Conservation (phyloP, 1,140 invertebrate species). For the Vollenhovia emeryi region DNA sequence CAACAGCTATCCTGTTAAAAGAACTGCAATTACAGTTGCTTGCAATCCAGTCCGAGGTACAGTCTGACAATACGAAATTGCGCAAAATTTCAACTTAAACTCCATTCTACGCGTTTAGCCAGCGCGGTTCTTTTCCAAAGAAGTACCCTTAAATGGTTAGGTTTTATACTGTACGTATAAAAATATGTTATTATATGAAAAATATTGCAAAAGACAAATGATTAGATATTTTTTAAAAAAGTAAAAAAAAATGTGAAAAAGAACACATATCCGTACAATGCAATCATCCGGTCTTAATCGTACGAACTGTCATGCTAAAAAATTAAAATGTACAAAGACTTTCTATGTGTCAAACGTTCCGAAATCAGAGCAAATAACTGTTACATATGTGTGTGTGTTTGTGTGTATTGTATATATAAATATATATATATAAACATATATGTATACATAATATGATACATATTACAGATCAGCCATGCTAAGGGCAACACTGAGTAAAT, state of each 20-base stretch:
- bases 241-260: constrained; percentile 43
- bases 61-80: constrained; percentile 26
- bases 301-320: constrained; percentile 82
- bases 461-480: constrained; percentile 84
- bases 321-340: constrained; percentile 76
- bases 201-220: constrained; percentile 59
- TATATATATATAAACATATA: constrained; percentile 50
- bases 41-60: constrained; percentile 30
- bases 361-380: constrained; percentile 72
- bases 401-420: constrained; percentile 33
- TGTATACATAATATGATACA: constrained; percentile 64
- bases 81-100: constrained; percentile 24
- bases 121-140: constrained; percentile 31
- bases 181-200: constrained; percentile 13
- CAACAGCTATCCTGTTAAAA: background rate
- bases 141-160: constrained; percentile 28
- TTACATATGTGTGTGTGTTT: constrained; percentile 63
- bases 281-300: constrained; percentile 66
- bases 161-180: constrained; percentile 51
- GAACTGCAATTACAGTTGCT: background rate
- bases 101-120: constrained; percentile 10
- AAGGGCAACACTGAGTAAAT: constrained; percentile 83
- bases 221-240: constrained; percentile 74
- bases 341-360: constrained; percentile 77
- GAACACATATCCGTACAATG: constrained; percentile 66